Evolutionary conservation across 2,113 vertebrate genomes (phyloP), one percentile per base, ranked within the genome.

Genomic region (Charina bottae): DNA sequence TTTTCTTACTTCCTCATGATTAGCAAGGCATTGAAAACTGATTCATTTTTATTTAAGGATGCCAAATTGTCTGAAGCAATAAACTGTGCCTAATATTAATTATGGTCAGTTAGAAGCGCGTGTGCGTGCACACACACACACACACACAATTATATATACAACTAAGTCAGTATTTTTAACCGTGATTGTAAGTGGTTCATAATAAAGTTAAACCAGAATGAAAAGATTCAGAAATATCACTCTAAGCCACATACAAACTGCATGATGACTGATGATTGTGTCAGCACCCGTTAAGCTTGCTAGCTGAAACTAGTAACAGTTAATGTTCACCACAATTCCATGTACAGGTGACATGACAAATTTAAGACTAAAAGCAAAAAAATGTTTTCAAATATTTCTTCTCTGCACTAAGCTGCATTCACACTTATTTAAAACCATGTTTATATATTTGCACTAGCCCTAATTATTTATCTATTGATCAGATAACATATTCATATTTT

Each of bases 111-210:
- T 37, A 72, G 68, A 72, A 72, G 15, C n/a, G 15, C 10, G 3
- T 1, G 0, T 12, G 28, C 28, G 15, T 13, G 10, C 10, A 15
- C 2, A 0, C 12, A 68, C 28, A 28, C 9, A 4, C 26, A n/a
- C 62, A 68, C 28, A 64, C 10, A 64, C 12, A 1, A 13, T 68
- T 68, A 68, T 68, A 12, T 68, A n/a, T 15, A 13, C 4, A 68
- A 68, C 4, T n/a, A 68, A 68, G 4, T 12, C n/a, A 33, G n/a
- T 33, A 33, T 72, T 33, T 72, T 72, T 72, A 72, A 72, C 33
- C n/a, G 37, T 72, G n/a, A 33, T 72, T 72, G 17, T 72, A 72
- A 72, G 15, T 33, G 64, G 64, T 17, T 33, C 64, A 33, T 33
- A 72, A 17, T 72, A 17, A 68, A 72, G n/a, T 72, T 72, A 33